phyloP scores from a whole-genome alignment of 1,140 invertebrate species.

The Zaprionus gabonicus region DNA sequence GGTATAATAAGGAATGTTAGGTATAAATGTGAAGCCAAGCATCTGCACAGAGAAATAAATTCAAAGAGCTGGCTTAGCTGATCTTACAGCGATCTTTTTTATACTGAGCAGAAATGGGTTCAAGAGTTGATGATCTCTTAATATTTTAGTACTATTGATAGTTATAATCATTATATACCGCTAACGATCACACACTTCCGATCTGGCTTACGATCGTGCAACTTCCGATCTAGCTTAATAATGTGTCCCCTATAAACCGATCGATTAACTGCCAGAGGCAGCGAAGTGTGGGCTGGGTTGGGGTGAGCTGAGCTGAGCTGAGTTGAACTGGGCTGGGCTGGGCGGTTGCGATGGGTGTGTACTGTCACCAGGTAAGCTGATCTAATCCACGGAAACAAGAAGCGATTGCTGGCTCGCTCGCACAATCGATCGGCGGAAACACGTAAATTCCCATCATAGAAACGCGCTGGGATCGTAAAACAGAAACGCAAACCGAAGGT shows the following conservation, averaged over 20 bases:
- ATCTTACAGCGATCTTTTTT: background rate
- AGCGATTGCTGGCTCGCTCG: background rate
- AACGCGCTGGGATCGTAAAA: constrained; percentile 27
- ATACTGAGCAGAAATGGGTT: background rate
- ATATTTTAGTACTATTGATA: background rate
- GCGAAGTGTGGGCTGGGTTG: background rate
- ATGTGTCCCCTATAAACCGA: background rate
- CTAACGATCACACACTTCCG: too few species aligned
- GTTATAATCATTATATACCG: background rate
- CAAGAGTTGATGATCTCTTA: background rate
- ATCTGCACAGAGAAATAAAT: background rate
- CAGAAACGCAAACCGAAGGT: constrained; percentile 29
- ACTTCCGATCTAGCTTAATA: background rate
- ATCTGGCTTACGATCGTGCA: background rate
- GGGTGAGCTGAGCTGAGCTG: too few species aligned
- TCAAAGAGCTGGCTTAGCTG: background rate
- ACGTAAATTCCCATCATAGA: constrained; percentile 55
- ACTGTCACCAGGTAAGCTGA: constrained; percentile 1
- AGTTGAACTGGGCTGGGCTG: background rate
- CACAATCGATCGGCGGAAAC: constrained; percentile 28
- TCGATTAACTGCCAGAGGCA: background rate
- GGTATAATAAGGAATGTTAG: too few species aligned
- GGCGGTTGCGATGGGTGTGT: constrained; percentile 7
- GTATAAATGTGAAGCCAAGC: background rate
- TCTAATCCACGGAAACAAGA: constrained; percentile 14